Conservation (phyloP, 2,888 invertebrate genomes). For the Tachina lurida region DNA sequence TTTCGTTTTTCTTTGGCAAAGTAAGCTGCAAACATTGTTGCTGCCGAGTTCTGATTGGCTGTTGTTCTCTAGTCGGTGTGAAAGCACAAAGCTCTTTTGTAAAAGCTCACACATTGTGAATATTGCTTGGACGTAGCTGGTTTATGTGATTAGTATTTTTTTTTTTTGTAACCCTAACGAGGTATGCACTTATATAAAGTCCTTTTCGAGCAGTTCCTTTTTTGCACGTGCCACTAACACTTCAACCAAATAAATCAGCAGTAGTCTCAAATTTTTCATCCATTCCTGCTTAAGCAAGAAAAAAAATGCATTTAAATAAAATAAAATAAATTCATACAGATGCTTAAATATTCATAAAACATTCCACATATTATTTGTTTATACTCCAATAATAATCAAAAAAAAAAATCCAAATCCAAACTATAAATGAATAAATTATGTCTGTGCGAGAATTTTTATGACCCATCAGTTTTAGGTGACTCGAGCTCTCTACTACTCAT, state of each 20-base stretch:
- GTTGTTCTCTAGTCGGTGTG: too few relatives aligned
- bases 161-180: too few relatives aligned
- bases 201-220: too few relatives aligned
- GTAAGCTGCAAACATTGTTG: too few relatives aligned
- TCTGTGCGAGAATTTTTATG: slow-evolving; percentile 80
- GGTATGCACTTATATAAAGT: too few relatives aligned
- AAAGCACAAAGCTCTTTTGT: too few relatives aligned
- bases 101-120: too few relatives aligned
- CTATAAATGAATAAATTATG: slow-evolving; percentile 62
- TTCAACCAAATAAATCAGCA: neutral
- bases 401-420: slow-evolving; percentile 5
- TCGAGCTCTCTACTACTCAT: slow-evolving; percentile 51
- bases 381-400: neutral
- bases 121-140: too few relatives aligned
- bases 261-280: slow-evolving; percentile 19
- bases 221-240: too few relatives aligned
- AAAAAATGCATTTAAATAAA: slow-evolving; percentile 16
- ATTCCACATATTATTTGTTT: slow-evolving; percentile 25
- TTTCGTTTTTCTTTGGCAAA: too few relatives aligned
- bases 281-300: neutral
- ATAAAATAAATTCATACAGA: slow-evolving; percentile 67
- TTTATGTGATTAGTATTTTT: too few relatives aligned
- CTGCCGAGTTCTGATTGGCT: too few relatives aligned
- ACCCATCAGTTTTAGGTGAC: slow-evolving; percentile 73
- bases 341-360: slow-evolving; percentile 66